Evolutionary conservation across 2,797 vertebrate genomes (phyloP).

Genomic region (Hephaestus fuliginosus): DNA sequence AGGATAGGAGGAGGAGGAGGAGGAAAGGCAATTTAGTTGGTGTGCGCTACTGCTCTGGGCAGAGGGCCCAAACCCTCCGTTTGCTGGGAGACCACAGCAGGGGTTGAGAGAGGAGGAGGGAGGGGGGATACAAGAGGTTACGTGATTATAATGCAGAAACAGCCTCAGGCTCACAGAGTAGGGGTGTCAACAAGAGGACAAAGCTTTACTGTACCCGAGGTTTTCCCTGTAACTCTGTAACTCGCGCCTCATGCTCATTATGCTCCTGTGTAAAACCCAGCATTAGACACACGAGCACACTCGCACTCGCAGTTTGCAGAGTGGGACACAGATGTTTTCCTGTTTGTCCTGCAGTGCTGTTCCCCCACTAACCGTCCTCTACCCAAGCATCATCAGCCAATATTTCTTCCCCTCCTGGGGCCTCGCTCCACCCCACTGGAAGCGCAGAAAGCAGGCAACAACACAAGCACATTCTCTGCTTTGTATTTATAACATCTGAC

Average conservation of each 20-base stretch:
- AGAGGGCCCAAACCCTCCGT: conserved; percentile 62
- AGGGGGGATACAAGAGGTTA: conserved; percentile 17
- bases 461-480: conserved; percentile 72
- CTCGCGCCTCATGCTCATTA: neutral
- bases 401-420: conserved; percentile 45
- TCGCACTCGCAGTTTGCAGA: conserved; percentile 11
- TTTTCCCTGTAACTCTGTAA: conserved; percentile 1
- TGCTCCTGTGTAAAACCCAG: conserved; percentile 3
- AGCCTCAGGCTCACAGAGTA: conserved; percentile 30
- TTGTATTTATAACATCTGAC: conserved; percentile 81
- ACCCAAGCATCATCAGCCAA: conserved; percentile 42
- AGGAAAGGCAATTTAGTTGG: conserved; percentile 52
- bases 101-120: neutral
- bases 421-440: conserved; percentile 43
- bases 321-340: conserved; percentile 66
- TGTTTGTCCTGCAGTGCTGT: conserved; percentile 53
- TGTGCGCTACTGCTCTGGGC: conserved; percentile 68
- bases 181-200: conserved; percentile 41
- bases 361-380: conserved; percentile 39
- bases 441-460: conserved; percentile 58
- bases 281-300: conserved; percentile 3
- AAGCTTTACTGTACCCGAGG: conserved; percentile 29
- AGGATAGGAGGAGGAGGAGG: conserved; percentile 25
- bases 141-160: conserved; percentile 61
- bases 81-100: conserved; percentile 42